Evolutionary conservation across 1,140 invertebrate genomes (phyloP), one percentile per base, ranked within the genome.

Genomic region (Rhagoletis pomonella): DNA sequence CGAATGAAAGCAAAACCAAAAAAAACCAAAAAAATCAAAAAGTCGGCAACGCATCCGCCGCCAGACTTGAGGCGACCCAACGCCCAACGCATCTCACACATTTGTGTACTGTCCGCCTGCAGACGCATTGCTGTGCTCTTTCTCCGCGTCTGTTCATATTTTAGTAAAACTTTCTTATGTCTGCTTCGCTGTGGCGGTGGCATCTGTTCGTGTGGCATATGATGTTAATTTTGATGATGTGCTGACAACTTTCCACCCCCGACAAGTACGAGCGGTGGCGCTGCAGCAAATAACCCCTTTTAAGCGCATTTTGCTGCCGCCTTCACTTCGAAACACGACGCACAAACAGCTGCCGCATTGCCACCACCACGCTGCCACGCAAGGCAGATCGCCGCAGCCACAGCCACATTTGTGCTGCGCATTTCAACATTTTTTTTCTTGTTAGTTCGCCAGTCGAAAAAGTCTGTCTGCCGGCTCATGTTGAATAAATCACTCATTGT

Each of bases 191-290:
- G 86, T 9, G 55, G 5, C 84, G 29, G 84, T 44, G 58, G 55
- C 84, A 62, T 62, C 50, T 62, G 55, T 55, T 55, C 50, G 84
- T 85, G 84, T 60, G 84, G 55, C 86, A 81, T 87, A 81, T 87
- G 86, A 87, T 87, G 86, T 87, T 87, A 87, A 87, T 87, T 87
- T 87, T 87, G 65, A 87, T 77, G 86, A 87, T 87, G 86, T 87
- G 86, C 59, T 87, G 86, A 87, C 86, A 87, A 58, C 65, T 87
- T 87, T 87, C 86, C 86, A 87, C 86, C 86, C 86, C 59, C 86
- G 62, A 55, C 64, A 69, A 14, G 12, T 10, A 17, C 29, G 17
- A n/a, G 5, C 29, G 73, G 73, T 47, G n/a, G 47, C 7, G 67
- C 67, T 44, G 44, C 29, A 44, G 42, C 47, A 58, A 55, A n/a